Evolutionary conservation across 2,888 invertebrate genomes (phyloP), one percentile per base, ranked within the genome.

Genomic region (Augiades crinisus): DNA sequence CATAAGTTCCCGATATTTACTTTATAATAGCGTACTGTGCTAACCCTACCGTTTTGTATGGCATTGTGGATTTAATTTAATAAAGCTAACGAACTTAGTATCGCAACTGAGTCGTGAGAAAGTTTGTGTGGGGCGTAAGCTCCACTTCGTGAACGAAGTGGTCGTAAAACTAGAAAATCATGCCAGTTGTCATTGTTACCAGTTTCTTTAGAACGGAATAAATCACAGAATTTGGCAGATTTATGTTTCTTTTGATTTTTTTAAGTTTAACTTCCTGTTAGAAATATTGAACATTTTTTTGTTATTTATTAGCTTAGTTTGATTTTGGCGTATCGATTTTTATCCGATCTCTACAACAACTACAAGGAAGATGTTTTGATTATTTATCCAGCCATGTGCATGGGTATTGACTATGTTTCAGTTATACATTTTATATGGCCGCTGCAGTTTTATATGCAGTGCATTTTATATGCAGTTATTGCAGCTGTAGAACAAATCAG

Each of bases 41-140:
- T 10, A 10, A 10, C 27, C 27, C 10, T 27, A 10, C 27, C 4
- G 10, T 27, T 27, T 27, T 27, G 10, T 24, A 14, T 24, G 8
- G 7, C 24, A 31, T 24, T 34, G 22, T 34, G 33, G 13, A 34
- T 45, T 22, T n/a, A 33, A 45, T 45, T 45, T 14, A 14, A 34
- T 24, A 21, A 44, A 24, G 24, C 16, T 27, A 27, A 37, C 12
- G 36, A 36, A 37, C 17, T 27, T 37, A 40, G 27, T 24, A 37
- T 37, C 37, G 47, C 37, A 36, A 46, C 30, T 14, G 14, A 24
- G 17, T 47, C 47, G 27, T 47, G 47, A 47, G 47, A 47, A 47
- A 47, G 47, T 47, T 37, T 27, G 47, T 47, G 47, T 47, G 47
- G 47, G 47, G 37, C 37, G 37, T 19, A 12, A 37, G 30, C 5